Evolutionary conservation across 2,113 vertebrate species (phyloP).

Genomic region (Ibidorhyncha struthersii): DNA sequence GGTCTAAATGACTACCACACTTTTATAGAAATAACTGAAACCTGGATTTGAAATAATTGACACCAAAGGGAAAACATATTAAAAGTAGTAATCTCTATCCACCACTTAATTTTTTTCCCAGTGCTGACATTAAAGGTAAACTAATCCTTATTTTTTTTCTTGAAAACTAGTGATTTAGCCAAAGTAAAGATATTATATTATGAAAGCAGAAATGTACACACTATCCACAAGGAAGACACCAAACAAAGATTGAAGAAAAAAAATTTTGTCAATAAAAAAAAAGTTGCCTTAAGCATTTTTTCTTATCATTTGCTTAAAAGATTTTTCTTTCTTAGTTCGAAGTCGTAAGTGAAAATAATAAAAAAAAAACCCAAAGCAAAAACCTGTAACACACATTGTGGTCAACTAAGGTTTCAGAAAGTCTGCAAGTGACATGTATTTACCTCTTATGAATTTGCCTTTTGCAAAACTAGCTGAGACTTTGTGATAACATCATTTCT

Average conservation of each 20-base stretch:
- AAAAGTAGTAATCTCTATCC: slow-evolving; percentile 62
- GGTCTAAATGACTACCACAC: slow-evolving; percentile 67
- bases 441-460: not conserved
- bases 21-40: slow-evolving; percentile 72
- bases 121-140: slow-evolving; percentile 49
- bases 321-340: slow-evolving; percentile 5
- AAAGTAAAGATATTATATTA: not conserved
- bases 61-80: slow-evolving; percentile 74
- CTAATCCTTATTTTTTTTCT: slow-evolving; percentile 32
- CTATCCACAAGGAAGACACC: not conserved
- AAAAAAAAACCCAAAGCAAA: not conserved
- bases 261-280: not conserved
- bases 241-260: not conserved
- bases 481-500: not conserved
- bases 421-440: not conserved
- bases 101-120: slow-evolving; percentile 37
- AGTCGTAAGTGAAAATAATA: not conserved
- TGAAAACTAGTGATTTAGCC: slow-evolving; percentile 48
- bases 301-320: not conserved
- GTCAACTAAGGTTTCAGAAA: not conserved
- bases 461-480: not conserved
- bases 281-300: not conserved
- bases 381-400: not conserved
- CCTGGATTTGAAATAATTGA: slow-evolving; percentile 78
- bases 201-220: not conserved